Conservation (phyloP, 2,888 invertebrate genomes). For the Erebia ligea region DNA sequence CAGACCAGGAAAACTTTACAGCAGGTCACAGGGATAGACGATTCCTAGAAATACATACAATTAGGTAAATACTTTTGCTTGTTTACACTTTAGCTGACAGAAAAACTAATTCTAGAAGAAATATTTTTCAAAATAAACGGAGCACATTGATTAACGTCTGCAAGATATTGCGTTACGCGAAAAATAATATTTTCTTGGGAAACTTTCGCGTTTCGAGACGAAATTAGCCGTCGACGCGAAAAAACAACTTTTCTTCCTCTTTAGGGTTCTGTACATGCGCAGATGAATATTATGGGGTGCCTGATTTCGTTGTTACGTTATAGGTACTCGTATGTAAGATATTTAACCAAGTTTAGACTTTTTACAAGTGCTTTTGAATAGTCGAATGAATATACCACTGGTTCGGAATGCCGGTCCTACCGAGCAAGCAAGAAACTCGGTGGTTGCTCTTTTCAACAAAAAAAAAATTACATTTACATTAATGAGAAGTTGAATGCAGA, state of each 20-base stretch:
- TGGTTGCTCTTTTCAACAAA: too few species aligned
- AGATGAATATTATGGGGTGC: constrained; percentile 4
- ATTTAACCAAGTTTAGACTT: neutral
- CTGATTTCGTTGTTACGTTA: neutral
- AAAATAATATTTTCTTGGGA: constrained; percentile 42
- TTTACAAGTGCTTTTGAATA: too few species aligned
- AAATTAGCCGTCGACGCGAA: constrained; percentile 41
- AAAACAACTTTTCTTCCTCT: constrained; percentile 37
- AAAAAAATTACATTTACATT: too few species aligned
- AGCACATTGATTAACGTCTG: constrained; percentile 37
- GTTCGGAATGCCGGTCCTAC: too few species aligned
- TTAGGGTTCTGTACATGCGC: constrained; percentile 18
- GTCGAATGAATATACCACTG: too few species aligned
- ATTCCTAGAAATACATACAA: neutral
- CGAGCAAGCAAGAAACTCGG: too few species aligned
- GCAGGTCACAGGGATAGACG: neutral
- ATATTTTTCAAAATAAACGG: constrained; percentile 35
- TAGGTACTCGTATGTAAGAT: neutral
- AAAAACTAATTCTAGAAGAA: constrained; percentile 27
- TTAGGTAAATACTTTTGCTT: constrained; percentile 2
- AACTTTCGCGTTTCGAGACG: constrained; percentile 40
- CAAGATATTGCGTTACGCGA: constrained; percentile 39
- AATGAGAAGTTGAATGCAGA: too few species aligned
- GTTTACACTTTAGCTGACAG: constrained; percentile 6
- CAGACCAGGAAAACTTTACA: constrained; percentile 4